Evolutionary conservation across 2,888 invertebrate species (phyloP), one percentile per base, ranked within the genome.

Genomic region (Endotricha flammealis): DNA sequence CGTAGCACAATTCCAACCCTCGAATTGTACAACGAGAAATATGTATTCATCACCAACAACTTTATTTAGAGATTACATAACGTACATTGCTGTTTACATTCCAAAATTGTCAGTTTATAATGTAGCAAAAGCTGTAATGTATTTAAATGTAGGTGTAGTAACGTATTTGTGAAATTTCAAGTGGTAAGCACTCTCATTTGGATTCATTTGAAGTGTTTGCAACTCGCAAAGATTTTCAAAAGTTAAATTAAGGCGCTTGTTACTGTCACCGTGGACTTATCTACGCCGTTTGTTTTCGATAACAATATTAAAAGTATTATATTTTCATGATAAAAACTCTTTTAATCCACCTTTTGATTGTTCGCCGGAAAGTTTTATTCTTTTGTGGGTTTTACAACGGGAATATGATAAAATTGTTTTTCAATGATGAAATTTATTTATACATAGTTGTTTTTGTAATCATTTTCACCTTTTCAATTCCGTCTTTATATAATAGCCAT

Each of bases 161-260:
- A 8, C 20, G 20, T 20, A 20, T 2, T 20, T 3, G 3, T 4
- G n/a, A 20, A 20, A 2, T 7, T 20, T 6, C 3, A 4, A 20
- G 20, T 8, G n/a, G 20, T 20, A 20, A n/a, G 20, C 2, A 20
- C n/a, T 20, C 20, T 20, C 20, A 20, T 20, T 20, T 20, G 20
- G 7, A 20, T 20, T 20, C 20, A 20, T 20, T 7, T n/a, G 6
- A 20, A 20, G 20, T 20, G 20, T 20, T 10, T 56, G 43, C 46
- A 58, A 60, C 62, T 64, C 64, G 62, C 61, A 60, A 69, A 70
- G 69, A 70, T 70, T 64, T 61, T 59, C 57, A 61, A 67, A 74
- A 73, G 73, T 74, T 74, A 73, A 74, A 73, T 74, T 73, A 69
- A 60, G 50, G 50, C 55, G 70, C 71, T 73, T 72, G 68, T 72